Conservation (phyloP, 2,797 vertebrate genomes). For the Clarias laeviceps region DNA sequence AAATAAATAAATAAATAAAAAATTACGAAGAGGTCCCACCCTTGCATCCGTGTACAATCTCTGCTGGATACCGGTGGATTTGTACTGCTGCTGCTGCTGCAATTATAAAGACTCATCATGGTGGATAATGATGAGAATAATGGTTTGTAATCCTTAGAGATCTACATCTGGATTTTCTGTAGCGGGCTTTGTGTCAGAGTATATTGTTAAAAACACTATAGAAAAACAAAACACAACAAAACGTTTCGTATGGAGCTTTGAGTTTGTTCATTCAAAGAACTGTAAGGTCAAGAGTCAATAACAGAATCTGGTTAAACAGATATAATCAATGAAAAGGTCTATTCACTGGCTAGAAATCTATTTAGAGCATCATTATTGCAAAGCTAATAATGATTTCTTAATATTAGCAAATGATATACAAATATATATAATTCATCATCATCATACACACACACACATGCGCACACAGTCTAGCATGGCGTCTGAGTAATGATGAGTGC, state of each 20-base stretch:
- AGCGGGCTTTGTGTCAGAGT: background rate
- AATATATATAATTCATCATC: background rate
- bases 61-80: background rate
- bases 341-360: background rate
- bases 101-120: background rate
- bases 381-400: background rate
- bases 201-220: background rate
- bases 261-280: background rate
- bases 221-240: background rate
- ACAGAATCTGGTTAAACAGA: background rate
- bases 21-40: background rate
- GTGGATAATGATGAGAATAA: background rate
- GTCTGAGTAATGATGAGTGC: constrained; percentile 8
- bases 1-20: too few species aligned
- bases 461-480: background rate
- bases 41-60: background rate
- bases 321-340: background rate
- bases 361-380: background rate
- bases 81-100: background rate
- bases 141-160: background rate
- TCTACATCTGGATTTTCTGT: background rate
- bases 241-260: background rate
- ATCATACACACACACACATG: background rate
- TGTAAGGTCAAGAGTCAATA: background rate
- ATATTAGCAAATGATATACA: background rate